phyloP scores from a whole-genome alignment of 2,797 vertebrate species.

The Sebastes cheni region DNA sequence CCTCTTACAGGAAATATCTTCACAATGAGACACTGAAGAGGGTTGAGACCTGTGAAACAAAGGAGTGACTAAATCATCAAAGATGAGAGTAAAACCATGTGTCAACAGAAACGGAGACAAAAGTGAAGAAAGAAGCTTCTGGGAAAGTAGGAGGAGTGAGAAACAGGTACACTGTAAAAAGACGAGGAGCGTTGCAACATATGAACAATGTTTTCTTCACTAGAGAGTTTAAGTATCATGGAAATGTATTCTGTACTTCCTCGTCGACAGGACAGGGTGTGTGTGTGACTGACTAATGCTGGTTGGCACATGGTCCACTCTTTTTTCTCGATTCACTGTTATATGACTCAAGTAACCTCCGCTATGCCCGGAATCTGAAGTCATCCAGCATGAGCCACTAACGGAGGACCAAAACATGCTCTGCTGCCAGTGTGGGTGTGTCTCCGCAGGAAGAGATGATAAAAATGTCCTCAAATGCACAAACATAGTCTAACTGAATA shows the following conservation, averaged over 20 bases:
- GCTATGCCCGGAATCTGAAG: conserved; percentile 70
- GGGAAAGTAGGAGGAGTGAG: conserved; percentile 2
- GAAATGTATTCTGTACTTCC: conserved; percentile 24
- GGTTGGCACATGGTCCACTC: conserved; percentile 36
- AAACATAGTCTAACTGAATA: background rate
- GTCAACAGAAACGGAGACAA: background rate
- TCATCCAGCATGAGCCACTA: conserved; percentile 43
- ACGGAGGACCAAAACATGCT: conserved; percentile 69
- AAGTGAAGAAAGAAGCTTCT: conserved; percentile 3
- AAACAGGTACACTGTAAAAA: background rate
- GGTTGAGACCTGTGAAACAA: background rate
- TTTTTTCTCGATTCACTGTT: conserved; percentile 38
- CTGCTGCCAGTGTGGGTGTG: conserved; percentile 56
- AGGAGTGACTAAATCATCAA: background rate
- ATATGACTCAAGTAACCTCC: conserved; percentile 51
- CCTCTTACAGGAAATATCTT: conserved; percentile 42
- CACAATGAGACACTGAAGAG: conserved; percentile 7
- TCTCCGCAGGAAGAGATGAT: background rate
- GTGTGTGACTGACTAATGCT: conserved; percentile 28
- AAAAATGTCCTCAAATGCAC: conserved; percentile 8
- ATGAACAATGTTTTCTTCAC: conserved; percentile 13
- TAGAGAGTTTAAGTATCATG: background rate
- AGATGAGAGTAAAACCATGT: conserved; percentile 17
- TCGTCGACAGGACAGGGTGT: conserved; percentile 14
- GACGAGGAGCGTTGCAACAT: background rate